Conservation (phyloP, 2,797 vertebrate species). For the Sebastes trivittatus region DNA sequence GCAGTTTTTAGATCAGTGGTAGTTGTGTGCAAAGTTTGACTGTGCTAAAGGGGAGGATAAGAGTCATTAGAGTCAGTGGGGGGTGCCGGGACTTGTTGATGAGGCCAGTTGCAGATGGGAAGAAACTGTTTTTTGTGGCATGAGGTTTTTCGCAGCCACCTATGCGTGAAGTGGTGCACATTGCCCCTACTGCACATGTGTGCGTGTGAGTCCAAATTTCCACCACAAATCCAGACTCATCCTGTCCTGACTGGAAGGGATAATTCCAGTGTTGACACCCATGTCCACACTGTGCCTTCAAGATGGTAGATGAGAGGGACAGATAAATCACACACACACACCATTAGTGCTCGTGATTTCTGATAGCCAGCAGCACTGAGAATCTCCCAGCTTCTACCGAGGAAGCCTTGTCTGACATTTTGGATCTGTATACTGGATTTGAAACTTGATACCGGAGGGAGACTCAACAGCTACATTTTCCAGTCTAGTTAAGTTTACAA, state of each 20-base stretch:
- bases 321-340: not conserved
- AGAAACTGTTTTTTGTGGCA: not conserved
- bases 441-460: not conserved
- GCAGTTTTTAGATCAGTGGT: too few relatives aligned
- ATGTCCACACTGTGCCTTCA: not conserved
- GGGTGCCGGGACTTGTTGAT: not conserved
- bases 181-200: too few relatives aligned
- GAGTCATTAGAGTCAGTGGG: not conserved
- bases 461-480: not conserved
- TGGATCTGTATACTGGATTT: not conserved
- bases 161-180: not conserved
- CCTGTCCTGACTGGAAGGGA: not conserved
- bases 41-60: not conserved
- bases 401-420: not conserved
- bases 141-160: too few relatives aligned
- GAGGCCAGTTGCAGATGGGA: not conserved
- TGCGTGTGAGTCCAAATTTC: not conserved
- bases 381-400: not conserved
- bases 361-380: not conserved
- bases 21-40: too few relatives aligned
- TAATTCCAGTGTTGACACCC: not conserved
- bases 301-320: not conserved
- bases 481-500: not conserved
- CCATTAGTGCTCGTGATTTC: rapidly evolving
- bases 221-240: not conserved